These are phyloP conservation scores for Lagorchestes hirsutus DNA, from an alignment of 2,797 vertebrate genomes.

Conservation along the genomic window DNA sequence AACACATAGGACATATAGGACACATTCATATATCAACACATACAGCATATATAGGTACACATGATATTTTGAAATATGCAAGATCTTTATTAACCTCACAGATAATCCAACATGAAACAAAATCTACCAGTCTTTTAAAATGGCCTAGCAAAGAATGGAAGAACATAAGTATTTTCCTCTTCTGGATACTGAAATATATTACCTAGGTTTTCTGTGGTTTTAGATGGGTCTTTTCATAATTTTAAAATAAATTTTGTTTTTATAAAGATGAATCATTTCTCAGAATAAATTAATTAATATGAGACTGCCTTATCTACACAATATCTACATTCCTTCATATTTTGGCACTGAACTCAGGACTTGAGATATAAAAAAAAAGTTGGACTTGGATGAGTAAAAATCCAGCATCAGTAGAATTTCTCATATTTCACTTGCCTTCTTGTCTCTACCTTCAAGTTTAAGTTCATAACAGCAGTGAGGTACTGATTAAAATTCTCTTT, in stretches of 20 bases:
- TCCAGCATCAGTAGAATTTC: background rate
- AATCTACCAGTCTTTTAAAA: background rate
- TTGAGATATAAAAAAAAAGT: slow-evolving; percentile 58
- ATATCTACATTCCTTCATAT: slow-evolving; percentile 32
- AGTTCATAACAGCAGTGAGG: background rate
- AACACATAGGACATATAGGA: too few species aligned
- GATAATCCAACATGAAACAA: background rate
- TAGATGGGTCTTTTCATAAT: slow-evolving; percentile 14
- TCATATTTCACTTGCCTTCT: slow-evolving; percentile 15
- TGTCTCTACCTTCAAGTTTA: slow-evolving; percentile 1
- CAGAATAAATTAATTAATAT: slow-evolving; percentile 4
- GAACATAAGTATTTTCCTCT: background rate
- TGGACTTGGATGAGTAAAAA: slow-evolving; percentile 58
- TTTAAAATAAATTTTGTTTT: slow-evolving; percentile 12
- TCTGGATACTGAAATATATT: background rate
- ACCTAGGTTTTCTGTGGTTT: slow-evolving; percentile 20
- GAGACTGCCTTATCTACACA: background rate
- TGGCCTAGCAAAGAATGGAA: background rate
- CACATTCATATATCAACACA: background rate
- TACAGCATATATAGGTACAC: background rate
- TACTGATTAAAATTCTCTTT: slow-evolving; percentile 32
- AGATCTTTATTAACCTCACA: background rate
- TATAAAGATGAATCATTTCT: background rate
- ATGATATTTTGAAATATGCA: background rate
- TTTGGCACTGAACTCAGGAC: slow-evolving; percentile 44